phyloP scores from a whole-genome alignment of 2,113 vertebrate genomes.

The Riparia riparia region DNA sequence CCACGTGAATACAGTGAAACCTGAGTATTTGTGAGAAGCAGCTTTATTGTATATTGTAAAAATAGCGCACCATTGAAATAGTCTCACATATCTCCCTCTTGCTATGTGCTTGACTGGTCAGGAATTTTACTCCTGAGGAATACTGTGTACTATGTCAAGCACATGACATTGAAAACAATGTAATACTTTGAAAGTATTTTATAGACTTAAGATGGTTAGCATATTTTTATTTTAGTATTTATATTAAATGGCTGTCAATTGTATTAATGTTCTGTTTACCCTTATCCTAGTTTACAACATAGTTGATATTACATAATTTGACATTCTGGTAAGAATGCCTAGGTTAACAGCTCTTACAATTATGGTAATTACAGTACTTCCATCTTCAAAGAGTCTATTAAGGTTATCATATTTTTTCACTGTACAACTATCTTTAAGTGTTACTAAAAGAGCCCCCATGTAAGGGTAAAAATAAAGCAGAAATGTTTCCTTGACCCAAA shows the following conservation, averaged over 20 bases:
- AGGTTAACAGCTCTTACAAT: background rate
- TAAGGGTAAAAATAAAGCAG: background rate
- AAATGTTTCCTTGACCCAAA: background rate
- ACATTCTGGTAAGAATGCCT: background rate
- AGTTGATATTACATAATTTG: background rate
- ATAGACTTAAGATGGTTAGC: background rate
- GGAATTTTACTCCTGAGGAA: conserved; percentile 18
- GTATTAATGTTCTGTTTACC: background rate
- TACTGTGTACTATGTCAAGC: background rate
- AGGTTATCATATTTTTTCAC: background rate
- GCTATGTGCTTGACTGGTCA: background rate
- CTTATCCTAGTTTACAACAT: background rate
- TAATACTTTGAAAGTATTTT: background rate
- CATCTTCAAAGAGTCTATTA: background rate
- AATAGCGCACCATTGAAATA: conserved; percentile 4
- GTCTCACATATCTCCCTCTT: background rate
- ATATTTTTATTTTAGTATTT: background rate
- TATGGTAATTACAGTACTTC: background rate
- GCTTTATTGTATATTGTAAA: background rate
- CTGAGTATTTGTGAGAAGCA: background rate
- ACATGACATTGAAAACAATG: background rate
- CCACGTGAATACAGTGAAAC: background rate
- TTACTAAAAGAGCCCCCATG: background rate
- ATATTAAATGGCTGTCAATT: background rate
- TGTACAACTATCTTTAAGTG: background rate